These are phyloP conservation scores for Arctopsyche grandis DNA, from an alignment of 1,140 invertebrate genomes.

Conservation along the genomic window DNA sequence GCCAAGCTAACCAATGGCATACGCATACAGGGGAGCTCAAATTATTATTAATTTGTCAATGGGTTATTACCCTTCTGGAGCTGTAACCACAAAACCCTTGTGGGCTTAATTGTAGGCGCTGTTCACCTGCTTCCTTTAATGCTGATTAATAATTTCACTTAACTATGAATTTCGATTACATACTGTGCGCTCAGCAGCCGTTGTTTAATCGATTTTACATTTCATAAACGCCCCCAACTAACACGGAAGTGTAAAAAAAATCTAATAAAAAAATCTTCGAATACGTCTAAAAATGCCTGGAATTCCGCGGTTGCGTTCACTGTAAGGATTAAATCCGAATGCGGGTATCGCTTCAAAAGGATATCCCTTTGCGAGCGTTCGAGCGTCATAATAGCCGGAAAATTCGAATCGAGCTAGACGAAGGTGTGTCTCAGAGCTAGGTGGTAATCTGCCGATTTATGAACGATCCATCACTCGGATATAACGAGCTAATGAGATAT, in stretches of 20 bases:
- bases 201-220: background rate
- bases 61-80: constrained; percentile 31
- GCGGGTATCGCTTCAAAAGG: too few relatives aligned
- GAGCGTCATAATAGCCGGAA: too few relatives aligned
- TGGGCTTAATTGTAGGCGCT: constrained; percentile 21
- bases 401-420: too few relatives aligned
- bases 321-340: too few relatives aligned
- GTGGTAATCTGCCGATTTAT: constrained; percentile 15
- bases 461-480: constrained; percentile 30
- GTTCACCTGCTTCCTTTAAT: constrained; percentile 38
- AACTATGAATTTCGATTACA: constrained; percentile 12
- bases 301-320: background rate
- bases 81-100: constrained; percentile 27
- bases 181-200: background rate
- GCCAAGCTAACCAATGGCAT: background rate
- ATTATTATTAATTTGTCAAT: constrained; percentile 36
- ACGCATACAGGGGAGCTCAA: background rate
- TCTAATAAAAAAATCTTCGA: background rate
- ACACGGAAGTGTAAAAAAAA: background rate
- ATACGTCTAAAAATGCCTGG: background rate
- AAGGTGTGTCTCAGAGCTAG: background rate
- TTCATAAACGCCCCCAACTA: background rate
- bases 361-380: too few relatives aligned
- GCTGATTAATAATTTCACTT: constrained; percentile 35
- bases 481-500: constrained; percentile 36